Conservation (phyloP, 2,113 vertebrate genomes). For the Bujurquina vittata region DNA sequence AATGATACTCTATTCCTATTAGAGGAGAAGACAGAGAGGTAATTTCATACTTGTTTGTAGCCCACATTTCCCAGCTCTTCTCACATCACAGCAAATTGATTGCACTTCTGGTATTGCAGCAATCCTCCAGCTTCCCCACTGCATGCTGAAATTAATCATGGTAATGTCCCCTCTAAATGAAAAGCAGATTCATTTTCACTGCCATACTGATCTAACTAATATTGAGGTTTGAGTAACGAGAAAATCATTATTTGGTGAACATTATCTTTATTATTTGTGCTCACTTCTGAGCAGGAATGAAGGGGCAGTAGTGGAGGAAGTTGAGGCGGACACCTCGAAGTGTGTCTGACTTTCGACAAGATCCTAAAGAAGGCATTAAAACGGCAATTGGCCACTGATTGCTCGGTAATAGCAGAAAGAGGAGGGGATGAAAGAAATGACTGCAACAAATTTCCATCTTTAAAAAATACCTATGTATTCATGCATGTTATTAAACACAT, state of each 20-base stretch:
- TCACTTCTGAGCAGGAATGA: slow-evolving; percentile 87
- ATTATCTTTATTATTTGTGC: slow-evolving; percentile 92
- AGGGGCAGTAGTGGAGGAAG: slow-evolving; percentile 82
- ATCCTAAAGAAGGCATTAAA: slow-evolving; percentile 89
- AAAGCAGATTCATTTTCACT: slow-evolving; percentile 94
- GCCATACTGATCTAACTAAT: slow-evolving; percentile 90
- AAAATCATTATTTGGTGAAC: slow-evolving; percentile 92
- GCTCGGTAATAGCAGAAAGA: slow-evolving; percentile 83
- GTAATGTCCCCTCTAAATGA: slow-evolving; percentile 90
- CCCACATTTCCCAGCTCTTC: slow-evolving; percentile 46
- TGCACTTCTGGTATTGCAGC: slow-evolving; percentile 84
- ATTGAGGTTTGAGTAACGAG: slow-evolving; percentile 84
- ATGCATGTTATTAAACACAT: slow-evolving; percentile 96
- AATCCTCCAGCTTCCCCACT: slow-evolving; percentile 82
- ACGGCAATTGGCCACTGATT: slow-evolving; percentile 90
- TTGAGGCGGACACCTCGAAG: slow-evolving; percentile 83
- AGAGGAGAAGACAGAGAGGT: slow-evolving; percentile 62
- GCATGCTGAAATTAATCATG: slow-evolving; percentile 86
- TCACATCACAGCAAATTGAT: slow-evolving; percentile 86
- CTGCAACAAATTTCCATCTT: slow-evolving; percentile 81
- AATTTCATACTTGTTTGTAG: slow-evolving; percentile 77
- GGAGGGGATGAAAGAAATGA: slow-evolving; percentile 71
- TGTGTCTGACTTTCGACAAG: slow-evolving; percentile 86
- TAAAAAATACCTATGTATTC: slow-evolving; percentile 84
- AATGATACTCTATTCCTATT: slow-evolving; percentile 55